phyloP scores from a whole-genome alignment of 2,888 invertebrate species.

The Abscondita cerata region DNA sequence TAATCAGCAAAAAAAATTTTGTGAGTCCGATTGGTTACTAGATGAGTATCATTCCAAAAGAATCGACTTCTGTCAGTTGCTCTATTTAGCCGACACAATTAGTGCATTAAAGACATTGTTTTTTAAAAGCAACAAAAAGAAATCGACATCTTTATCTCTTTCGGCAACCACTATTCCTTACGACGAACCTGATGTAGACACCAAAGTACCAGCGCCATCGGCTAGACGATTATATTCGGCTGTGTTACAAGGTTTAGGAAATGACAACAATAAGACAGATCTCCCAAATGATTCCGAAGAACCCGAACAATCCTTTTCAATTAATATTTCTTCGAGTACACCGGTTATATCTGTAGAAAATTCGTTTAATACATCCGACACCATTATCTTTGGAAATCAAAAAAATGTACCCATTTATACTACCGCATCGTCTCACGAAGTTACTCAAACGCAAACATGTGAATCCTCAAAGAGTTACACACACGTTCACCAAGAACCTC shows the following conservation, averaged over 20 bases:
- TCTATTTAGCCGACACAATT: slow-evolving; percentile 17
- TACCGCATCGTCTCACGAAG: no score
- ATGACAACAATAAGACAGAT: background rate
- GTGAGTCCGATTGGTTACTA: background rate
- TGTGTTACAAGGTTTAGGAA: slow-evolving; percentile 53
- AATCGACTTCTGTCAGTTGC: slow-evolving; percentile 42
- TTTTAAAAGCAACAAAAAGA: background rate
- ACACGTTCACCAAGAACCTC: background rate
- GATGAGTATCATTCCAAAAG: slow-evolving; percentile 18
- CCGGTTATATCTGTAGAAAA: background rate
- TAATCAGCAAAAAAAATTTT: background rate
- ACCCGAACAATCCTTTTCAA: background rate
- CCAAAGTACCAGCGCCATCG: slow-evolving; percentile 23
- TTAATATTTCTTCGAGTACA: background rate
- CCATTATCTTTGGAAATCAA: background rate
- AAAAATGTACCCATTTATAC: no score
- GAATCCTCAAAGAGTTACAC: slow-evolving; percentile 5
- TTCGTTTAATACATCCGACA: background rate
- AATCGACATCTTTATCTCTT: background rate
- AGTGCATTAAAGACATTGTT: slow-evolving; percentile 7
- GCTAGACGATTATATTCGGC: slow-evolving; percentile 53
- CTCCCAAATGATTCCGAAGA: background rate
- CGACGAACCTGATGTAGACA: slow-evolving; percentile 1
- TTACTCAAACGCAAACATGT: no score
- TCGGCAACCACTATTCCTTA: background rate